Evolutionary conservation across 2,888 invertebrate genomes (phyloP), one percentile per base, ranked within the genome.

Genomic region (Rhogogaster chlorosoma): DNA sequence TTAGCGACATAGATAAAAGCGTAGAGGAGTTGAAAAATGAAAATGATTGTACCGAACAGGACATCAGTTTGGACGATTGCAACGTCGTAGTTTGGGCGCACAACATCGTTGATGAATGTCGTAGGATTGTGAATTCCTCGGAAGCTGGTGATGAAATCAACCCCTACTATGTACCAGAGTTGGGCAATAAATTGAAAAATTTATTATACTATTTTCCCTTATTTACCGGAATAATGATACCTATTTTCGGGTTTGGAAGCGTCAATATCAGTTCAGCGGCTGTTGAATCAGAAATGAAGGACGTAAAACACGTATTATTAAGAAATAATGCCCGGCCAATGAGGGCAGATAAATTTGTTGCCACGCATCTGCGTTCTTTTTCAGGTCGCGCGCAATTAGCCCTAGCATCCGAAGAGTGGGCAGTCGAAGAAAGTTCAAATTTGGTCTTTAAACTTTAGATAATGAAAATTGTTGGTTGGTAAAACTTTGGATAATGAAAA

Each of bases 231-330:
- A 29, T 45, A 4, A 45, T 75, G 12, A 49, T 49, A 18, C 0
- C 38, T 0, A 45, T 85, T 45, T 85, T 85, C 15, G 67, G 64
- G 70, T 78, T 67, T 36, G 77, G 83, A 15, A 49, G 42, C 5
- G 1, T 57, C 29, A 83, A 82, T 18, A 15, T 83, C 4, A 84
- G 83, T 15, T 78, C 70, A 29, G 83, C 78, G 36, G 38, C 85
- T 73, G 85, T 85, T 15, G 85, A 85, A 49, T 45, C 67, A 0
- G 85, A 85, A 77, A 71, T 71, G 71, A 42, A 71, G 2, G 71
- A 71, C 22, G 71, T 71, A 22, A 22, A 71, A 42, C 71, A 71
- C n/a, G n/a, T 15, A n/a, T 71, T 2, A 42, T 71, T n/a, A 71
- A 77, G 32, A 32, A 15, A 49, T 53, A n/a, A n/a, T n/a, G n/a